Base-by-base conservation (phyloP, 2,888 invertebrate species). In the Amaurobius ferox region DNA sequence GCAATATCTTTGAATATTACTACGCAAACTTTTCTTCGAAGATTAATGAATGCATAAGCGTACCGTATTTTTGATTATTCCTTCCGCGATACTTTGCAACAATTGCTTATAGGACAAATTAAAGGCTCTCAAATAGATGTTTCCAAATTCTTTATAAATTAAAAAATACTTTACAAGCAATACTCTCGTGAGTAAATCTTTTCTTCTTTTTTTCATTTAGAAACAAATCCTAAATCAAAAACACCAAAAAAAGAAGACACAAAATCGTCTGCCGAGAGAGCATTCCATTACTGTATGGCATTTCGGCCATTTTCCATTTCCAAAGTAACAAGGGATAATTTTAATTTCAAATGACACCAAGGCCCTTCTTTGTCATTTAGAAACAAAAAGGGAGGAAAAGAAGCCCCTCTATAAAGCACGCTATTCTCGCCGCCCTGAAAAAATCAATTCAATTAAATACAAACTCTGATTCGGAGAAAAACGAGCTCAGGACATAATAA, bases 381-480 rank as follows among this genome's bases (percentile, higher is more conserved):
- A 85, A 85, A 71, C 77, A 85, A 19, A 62, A 32, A 13, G 13
- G 40, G 23, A 71, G 28, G n/a, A 71, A 67, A 29, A n/a, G 28
- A 28, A n/a, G 68, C 28, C 13, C 30, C 30, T 68, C 7, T 44
- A 28, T 35, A 64, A 29, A 66, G 35, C 35, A 35, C 35, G 9
- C 35, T 9, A 9, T 7, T 7, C 35, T 35, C 5, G 35, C 35
- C 6, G 35, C 35, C 5, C 9, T 7, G 35, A 77, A 76, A 83
- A 73, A 64, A 83, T 77, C 83, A 66, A 83, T 83, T 83, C 83
- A 83, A 76, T 83, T 83, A 83, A 83, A 77, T 68, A 68, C 48
- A 71, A 77, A 76, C 61, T 77, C 83, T 77, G 76, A 83, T 81
- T 76, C 70, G 16, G 32, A 76, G 23, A 67, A 29, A 68, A 72